Conservation (phyloP, 2,113 vertebrate species). For the Excalfactoria chinensis region DNA sequence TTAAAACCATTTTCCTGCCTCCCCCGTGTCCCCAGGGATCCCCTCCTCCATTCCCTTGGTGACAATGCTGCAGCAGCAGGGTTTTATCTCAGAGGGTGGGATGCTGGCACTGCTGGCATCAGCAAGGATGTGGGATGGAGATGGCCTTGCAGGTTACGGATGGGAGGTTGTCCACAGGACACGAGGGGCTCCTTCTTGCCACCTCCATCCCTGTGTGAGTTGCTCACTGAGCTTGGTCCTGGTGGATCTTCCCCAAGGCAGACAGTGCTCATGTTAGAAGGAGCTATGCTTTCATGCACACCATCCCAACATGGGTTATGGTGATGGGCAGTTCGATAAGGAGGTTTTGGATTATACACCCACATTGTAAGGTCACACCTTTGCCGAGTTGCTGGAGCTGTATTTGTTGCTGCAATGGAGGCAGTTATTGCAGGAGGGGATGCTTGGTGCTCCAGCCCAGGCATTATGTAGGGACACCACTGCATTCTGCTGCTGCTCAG, state of each 20-base stretch:
- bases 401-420: background rate
- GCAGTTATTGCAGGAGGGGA: fast-evolving
- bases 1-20: constrained; percentile 17
- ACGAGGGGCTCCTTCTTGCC: background rate
- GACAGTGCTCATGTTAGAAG: background rate
- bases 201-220: background rate
- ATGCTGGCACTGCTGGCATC: background rate
- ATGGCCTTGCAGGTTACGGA: background rate
- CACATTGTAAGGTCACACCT: background rate
- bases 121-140: background rate
- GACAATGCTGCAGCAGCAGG: background rate
- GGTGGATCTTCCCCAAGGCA: background rate
- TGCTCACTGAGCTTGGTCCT: background rate
- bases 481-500: background rate
- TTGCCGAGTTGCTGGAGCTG: background rate
- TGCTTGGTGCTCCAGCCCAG: fast-evolving
- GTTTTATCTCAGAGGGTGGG: background rate
- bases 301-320: background rate
- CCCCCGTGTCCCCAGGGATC: background rate
- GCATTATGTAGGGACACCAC: background rate
- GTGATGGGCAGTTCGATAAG: background rate
- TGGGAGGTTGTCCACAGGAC: background rate
- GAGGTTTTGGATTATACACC: background rate
- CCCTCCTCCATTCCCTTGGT: background rate
- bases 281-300: background rate